A percentile compares a stretch with the other conserved stretches of the same genome.
Conservation (phyloP, 2,113 vertebrate genomes). For the Cololabis saira region DNA sequence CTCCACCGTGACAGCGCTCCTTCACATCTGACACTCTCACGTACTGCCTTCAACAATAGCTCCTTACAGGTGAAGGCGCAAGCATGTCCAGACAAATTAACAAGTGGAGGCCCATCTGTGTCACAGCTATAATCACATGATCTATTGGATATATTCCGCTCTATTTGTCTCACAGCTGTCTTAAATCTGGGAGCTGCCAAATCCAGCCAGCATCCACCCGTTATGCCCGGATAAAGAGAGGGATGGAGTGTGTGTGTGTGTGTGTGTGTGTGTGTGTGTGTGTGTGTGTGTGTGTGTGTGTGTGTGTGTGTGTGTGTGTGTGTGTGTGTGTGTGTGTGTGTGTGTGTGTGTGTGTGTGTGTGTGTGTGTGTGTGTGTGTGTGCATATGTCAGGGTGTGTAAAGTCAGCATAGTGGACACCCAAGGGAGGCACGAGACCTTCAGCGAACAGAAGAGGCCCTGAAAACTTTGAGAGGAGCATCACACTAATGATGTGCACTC, state of each 20-base stretch:
- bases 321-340: not conserved
- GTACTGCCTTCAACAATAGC: not conserved
- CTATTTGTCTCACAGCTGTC: slow-evolving; percentile 63
- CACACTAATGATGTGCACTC: slow-evolving; percentile 22
- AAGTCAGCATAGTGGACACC: slow-evolving; percentile 42
- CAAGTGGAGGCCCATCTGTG: slow-evolving; percentile 46
- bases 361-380: not conserved
- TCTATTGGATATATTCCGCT: slow-evolving; percentile 54
- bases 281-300: not conserved
- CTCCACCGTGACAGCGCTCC: too few species aligned
- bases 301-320: not conserved
- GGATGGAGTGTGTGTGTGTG: not conserved
- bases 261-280: not conserved
- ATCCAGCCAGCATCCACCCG: slow-evolving; percentile 42
- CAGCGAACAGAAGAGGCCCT: slow-evolving; percentile 12
- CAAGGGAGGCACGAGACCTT: slow-evolving; percentile 29
- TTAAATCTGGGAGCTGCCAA: slow-evolving; percentile 57
- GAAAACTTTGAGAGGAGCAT: slow-evolving; percentile 30
- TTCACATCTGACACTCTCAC: too few species aligned
- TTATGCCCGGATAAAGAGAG: slow-evolving; percentile 28
- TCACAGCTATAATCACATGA: slow-evolving; percentile 31
- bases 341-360: not conserved
- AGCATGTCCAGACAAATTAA: slow-evolving; percentile 40
- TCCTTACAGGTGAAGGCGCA: slow-evolving; percentile 13
- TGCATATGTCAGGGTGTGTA: not conserved